Conservation (phyloP, 2,797 vertebrate genomes). For the Onychomys leucogaster region DNA sequence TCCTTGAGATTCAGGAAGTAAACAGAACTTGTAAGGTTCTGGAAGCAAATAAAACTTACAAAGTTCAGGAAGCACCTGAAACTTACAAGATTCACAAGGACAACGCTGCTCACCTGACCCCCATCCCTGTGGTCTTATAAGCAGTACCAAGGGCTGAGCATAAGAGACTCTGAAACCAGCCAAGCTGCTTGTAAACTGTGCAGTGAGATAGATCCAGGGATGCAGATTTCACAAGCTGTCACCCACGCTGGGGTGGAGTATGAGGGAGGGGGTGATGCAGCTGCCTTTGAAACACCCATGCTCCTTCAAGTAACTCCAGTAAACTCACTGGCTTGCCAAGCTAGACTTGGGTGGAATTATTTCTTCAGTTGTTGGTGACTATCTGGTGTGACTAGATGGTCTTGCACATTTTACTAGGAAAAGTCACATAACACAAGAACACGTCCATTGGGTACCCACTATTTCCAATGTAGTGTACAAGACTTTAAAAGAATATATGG, state of each 20-base stretch:
- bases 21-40: neutral
- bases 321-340: neutral
- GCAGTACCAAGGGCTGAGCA: neutral
- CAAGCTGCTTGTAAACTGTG: neutral
- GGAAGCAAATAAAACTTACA: neutral
- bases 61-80: neutral
- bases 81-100: neutral
- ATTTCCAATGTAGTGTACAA: neutral
- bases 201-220: neutral
- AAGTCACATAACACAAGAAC: neutral
- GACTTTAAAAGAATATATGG: neutral
- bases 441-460: neutral
- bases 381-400: neutral
- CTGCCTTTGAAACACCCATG: neutral
- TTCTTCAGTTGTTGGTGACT: neutral
- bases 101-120: neutral
- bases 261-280: neutral
- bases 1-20: neutral
- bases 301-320: neutral
- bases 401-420: neutral
- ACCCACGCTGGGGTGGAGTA: neutral
- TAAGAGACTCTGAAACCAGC: neutral
- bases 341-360: neutral
- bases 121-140: neutral
- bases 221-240: neutral